A percentile compares a stretch with the other conserved stretches of the same genome.
Conservation (phyloP, 2,113 vertebrate genomes). For the Caretta caretta region DNA sequence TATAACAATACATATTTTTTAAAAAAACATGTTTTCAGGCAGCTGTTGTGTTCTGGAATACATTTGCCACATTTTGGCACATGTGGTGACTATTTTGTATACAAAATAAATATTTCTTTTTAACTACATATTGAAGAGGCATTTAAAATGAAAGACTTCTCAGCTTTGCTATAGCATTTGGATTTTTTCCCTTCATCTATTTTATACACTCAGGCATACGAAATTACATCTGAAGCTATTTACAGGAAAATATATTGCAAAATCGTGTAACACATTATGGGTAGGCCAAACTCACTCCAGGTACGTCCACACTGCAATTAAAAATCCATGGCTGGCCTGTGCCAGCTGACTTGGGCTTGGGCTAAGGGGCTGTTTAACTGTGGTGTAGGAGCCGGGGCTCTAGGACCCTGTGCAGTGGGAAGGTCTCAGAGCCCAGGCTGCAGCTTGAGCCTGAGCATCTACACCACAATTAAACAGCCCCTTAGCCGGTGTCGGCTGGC, state of each 20-base stretch:
- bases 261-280: not conserved
- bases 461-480: not conserved
- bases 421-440: not conserved
- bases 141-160: not conserved
- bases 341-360: not conserved
- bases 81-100: not conserved
- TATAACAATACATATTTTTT: slow-evolving; percentile 3
- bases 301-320: not conserved
- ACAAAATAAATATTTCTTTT: not conserved
- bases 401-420: not conserved
- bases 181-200: not conserved
- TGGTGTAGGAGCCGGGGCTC: not conserved
- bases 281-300: not conserved
- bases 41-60: not conserved
- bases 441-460: not conserved
- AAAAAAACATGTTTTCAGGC: not conserved
- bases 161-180: not conserved
- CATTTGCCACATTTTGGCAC: not conserved
- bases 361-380: not conserved
- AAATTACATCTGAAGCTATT: not conserved
- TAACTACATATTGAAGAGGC: not conserved
- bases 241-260: not conserved
- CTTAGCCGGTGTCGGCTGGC: no score
- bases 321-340: not conserved
- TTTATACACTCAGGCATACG: not conserved